Conservation (phyloP, 2,797 vertebrate genomes). For the Siniperca scherzeri region DNA sequence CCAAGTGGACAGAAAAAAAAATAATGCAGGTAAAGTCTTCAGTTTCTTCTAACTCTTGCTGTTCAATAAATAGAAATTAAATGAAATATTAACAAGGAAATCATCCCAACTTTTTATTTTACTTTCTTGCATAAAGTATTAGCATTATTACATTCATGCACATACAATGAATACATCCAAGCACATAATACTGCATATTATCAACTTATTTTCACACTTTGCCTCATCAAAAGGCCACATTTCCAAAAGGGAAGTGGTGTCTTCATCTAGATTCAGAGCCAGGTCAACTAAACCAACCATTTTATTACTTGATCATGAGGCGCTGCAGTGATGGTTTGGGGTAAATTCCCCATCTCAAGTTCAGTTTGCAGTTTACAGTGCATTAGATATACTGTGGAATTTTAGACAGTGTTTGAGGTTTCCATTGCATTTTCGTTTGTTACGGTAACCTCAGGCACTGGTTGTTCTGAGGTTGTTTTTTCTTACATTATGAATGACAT, state of each 20-base stretch:
- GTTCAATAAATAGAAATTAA: neutral
- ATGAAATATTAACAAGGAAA: neutral
- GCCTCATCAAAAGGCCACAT: neutral
- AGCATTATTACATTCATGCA: neutral
- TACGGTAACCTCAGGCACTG: conserved; percentile 8
- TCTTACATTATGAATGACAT: conserved; percentile 25
- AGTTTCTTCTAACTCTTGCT: neutral
- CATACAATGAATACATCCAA: neutral
- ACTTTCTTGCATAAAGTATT: neutral
- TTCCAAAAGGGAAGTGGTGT: neutral
- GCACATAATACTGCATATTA: neutral
- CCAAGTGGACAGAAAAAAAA: neutral
- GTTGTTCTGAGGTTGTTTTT: conserved; percentile 23
- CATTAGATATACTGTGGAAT: conserved; percentile 1
- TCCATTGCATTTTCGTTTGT: conserved; percentile 4
- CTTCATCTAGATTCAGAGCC: neutral
- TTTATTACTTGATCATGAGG: neutral
- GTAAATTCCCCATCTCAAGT: neutral
- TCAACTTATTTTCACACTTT: neutral
- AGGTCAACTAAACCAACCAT: neutral
- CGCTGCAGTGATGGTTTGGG: neutral
- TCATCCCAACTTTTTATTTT: neutral
- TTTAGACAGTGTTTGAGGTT: conserved; percentile 13
- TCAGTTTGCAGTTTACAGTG: neutral
- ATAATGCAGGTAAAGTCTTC: neutral